Evolutionary conservation across 2,113 vertebrate species (phyloP), one percentile per base, ranked within the genome.

Genomic region (Otis tarda): DNA sequence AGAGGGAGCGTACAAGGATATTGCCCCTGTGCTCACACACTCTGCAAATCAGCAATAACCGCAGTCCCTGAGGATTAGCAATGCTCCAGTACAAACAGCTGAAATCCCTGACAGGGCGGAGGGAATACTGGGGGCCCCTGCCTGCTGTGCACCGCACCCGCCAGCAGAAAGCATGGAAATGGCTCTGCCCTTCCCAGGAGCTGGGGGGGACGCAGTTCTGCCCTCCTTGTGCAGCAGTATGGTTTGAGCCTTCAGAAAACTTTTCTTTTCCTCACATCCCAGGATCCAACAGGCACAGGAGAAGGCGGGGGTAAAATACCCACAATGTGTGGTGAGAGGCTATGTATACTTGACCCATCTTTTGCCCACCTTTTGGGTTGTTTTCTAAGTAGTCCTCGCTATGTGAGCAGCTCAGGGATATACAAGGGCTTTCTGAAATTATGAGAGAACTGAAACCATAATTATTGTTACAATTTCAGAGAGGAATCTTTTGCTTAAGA

Each of bases 131-230:
- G 2, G 30, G 28, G 3, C 63, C 9, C 18, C 22, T 0, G 17
- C 14, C 39, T n/a, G 52, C 31, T 27, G 31, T 2, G 18, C 53
- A 13, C 31, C 6, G 13, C 8, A n/a, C 20, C 12, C 4, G 4
- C 9, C 18, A 7, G 33, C n/a, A 31, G 27, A 39, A 37, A 69
- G 39, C 17, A 11, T 0, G 7, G 59, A 53, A 33, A 61, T 4
- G 41, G 41, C 4, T 4, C 55, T 35, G 50, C 41, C 41, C 41
- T 43, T 43, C 41, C 28, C 1, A 6, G 22, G 17, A 63, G 8
- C 4, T 0, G 18, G 4, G 11, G 6, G 6, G 2, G 37, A 4
- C 22, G 12, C 2, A 5, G 33, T 12, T 47, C 43, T 53, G 61
- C 20, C 15, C 17, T 57, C 21, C 16, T 11, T 8, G 4, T 3